Evolutionary conservation across 2,113 vertebrate genomes (phyloP), one percentile per base, ranked within the genome.

Genomic region (Cygnus atratus): DNA sequence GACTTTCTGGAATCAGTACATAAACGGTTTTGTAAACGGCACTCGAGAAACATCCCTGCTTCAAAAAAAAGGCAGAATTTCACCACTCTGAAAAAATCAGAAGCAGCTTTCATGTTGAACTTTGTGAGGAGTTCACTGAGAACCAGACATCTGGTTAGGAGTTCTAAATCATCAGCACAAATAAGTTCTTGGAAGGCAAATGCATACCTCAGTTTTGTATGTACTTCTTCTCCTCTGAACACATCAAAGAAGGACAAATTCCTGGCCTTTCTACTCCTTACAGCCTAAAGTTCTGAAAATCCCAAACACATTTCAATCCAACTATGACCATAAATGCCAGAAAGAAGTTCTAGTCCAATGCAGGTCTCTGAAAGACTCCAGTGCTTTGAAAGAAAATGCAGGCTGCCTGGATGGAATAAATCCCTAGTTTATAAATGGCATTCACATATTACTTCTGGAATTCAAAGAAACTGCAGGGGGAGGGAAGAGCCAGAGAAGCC

Each of bases 171-270:
- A 90, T 14, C 14, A n/a, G 17, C 19, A 87, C 39, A 61, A 33
- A 15, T 14, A 80, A 44, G 54, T 82, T 89, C 84, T 52, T 85
- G 93, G 94, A 93, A 89, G 59, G 46, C 75, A 90, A 66, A 72
- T 12, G 0, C 74, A 46, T 75, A 39, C 10, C n/a, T 74, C n/a
- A 0, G 3, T 74, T 52, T 63, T 9, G 18, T 13, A 66, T 20
- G 9, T n/a, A 20, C 37, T 80, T 84, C 16, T 57, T 43, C 39
- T 44, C n/a, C 48, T 68, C 54, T 24, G 28, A 88, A 28, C 16
- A 39, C 35, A 75, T 31, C 28, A 76, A 84, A 67, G 28, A 21
- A 41, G 24, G 8, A 6, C 54, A 68, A 62, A 74, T 90, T 92
- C 57, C 15, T 90, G 86, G 54, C 76, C 35, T 68, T 81, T 71